A percentile compares a stretch with the other conserved stretches of the same genome.
Conservation (phyloP, 64 coral and sea anemone genomes). For the Astreopora myriophthalma region DNA sequence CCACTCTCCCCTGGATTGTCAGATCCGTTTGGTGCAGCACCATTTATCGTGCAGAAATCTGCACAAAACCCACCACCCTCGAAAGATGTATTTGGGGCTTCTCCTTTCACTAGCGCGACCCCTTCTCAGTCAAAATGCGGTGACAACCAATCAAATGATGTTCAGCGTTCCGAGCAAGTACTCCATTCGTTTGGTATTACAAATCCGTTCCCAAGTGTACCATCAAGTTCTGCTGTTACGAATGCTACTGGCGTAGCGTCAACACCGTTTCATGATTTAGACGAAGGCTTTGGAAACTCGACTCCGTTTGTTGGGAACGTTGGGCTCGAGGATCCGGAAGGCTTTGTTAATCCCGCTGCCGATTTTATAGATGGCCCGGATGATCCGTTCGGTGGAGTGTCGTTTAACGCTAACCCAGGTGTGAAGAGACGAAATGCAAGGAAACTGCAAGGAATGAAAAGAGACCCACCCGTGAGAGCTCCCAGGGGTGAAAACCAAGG, state of each 20-base stretch:
- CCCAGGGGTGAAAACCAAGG: not conserved
- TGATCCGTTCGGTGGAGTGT: constrained; percentile 58
- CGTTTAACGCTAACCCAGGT: constrained; percentile 47
- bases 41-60: constrained; percentile 26
- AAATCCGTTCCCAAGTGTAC: not conserved
- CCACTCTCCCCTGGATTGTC: constrained; percentile 39
- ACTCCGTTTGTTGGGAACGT: constrained; percentile 18
- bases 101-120: constrained; percentile 5
- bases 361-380: constrained; percentile 43
- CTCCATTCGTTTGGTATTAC: not conserved
- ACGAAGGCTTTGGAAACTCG: not conserved
- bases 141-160: not conserved
- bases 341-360: constrained; percentile 44
- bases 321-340: constrained; percentile 29
- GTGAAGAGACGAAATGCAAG: constrained; percentile 14
- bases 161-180: not conserved
- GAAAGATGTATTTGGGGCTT: constrained; percentile 45
- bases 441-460: not conserved
- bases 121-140: not conserved
- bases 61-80: not conserved
- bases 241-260: not conserved
- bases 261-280: constrained; percentile 20
- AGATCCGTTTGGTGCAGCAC: constrained; percentile 65
- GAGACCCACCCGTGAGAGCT: not conserved
- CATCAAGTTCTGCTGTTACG: not conserved